Evolutionary conservation across 2,888 invertebrate species (phyloP).

Genomic region (Tineola bisselliella): DNA sequence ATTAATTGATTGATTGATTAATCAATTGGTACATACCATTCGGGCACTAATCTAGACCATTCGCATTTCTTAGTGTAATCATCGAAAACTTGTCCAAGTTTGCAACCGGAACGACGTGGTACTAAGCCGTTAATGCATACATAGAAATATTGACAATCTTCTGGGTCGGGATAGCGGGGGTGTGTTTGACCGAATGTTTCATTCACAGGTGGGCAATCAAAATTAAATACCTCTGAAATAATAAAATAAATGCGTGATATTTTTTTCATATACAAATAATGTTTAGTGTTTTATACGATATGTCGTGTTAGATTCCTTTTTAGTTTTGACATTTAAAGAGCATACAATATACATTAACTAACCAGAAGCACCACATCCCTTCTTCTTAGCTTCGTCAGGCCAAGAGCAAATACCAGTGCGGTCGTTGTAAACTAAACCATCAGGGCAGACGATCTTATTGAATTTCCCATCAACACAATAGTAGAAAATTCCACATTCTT

Average conservation of each 20-base stretch:
- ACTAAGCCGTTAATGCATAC: constrained; percentile 90
- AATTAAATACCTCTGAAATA: constrained; percentile 86
- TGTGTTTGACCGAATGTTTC: constrained; percentile 78
- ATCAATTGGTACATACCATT: constrained; percentile 72
- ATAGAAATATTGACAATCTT: constrained; percentile 92
- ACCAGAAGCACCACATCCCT: constrained; percentile 85
- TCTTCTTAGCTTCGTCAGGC: constrained; percentile 91
- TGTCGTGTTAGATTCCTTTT: no score
- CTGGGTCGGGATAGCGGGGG: constrained; percentile 87
- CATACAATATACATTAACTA: no score
- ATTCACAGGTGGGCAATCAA: constrained; percentile 84
- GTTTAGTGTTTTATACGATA: no score
- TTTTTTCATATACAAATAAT: no score
- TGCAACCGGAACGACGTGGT: constrained; percentile 87
- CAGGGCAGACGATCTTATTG: constrained; percentile 90
- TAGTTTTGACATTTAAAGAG: no score
- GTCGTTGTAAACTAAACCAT: constrained; percentile 87
- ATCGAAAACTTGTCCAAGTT: constrained; percentile 89
- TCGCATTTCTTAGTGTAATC: constrained; percentile 82
- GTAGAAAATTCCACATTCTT: constrained; percentile 86
- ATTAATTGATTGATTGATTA: no score
- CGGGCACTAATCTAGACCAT: constrained; percentile 87
- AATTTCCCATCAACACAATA: constrained; percentile 89
- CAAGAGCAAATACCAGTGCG: constrained; percentile 91
- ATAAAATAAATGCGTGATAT: no score